Percentiles rank a stretch among this genome's conserved stretches.
Evolutionary conservation across 2,888 invertebrate genomes (phyloP).

Genomic region (Athalia circularis): DNA sequence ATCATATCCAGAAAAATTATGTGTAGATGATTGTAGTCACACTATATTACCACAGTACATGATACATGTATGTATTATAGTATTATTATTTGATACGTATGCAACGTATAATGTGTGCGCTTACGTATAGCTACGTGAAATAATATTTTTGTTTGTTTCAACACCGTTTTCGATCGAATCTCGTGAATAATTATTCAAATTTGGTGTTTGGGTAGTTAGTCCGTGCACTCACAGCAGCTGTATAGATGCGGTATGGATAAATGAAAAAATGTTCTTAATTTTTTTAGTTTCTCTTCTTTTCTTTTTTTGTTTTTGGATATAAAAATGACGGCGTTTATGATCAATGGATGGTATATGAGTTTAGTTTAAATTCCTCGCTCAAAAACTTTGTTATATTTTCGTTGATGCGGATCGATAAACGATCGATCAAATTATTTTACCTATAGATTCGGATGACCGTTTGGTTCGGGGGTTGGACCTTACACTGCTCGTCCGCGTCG

Average conservation of each 20-base stretch:
- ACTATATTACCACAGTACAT: slow-evolving; percentile 4
- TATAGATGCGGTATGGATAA: neutral
- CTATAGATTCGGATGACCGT: slow-evolving; percentile 73
- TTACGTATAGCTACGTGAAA: neutral
- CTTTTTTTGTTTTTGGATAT: neutral
- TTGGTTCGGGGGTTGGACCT: slow-evolving; percentile 74
- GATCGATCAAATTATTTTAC: slow-evolving; percentile 61
- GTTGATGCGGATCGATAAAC: slow-evolving; percentile 28
- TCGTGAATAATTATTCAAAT: neutral
- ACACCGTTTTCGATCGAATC: neutral
- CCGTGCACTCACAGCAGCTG: slow-evolving; percentile 46
- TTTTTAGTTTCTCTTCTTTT: neutral
- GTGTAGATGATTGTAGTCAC: slow-evolving; percentile 24
- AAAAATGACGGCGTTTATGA: slow-evolving; percentile 14
- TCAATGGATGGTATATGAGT: neutral
- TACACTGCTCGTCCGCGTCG: slow-evolving; percentile 71
- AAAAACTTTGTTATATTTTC: neutral
- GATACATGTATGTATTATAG: neutral
- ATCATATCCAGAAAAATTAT: neutral
- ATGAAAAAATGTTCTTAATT: neutral
- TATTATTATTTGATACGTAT: neutral
- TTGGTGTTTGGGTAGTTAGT: slow-evolving; percentile 20
- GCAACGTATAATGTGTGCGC: slow-evolving; percentile 3
- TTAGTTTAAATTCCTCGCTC: slow-evolving; percentile 36
- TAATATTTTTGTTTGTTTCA: neutral